phyloP scores from a whole-genome alignment of 1,140 invertebrate genomes.

The Choristoneura fumiferana region DNA sequence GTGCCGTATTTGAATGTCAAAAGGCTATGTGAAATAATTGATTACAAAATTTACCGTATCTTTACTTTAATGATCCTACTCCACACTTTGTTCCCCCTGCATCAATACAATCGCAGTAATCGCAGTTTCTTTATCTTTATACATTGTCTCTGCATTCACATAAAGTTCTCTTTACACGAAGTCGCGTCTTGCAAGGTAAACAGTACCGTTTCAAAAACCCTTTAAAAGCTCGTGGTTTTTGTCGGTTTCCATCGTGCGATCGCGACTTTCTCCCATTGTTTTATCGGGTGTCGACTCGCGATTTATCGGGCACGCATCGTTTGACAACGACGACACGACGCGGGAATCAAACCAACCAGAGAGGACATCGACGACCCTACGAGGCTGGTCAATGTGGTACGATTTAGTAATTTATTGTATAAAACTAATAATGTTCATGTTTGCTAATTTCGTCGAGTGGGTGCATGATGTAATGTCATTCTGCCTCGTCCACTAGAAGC shows the following conservation, averaged over 20 bases:
- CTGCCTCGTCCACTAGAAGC: too few relatives aligned
- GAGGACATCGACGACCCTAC: too few relatives aligned
- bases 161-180: not conserved
- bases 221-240: constrained; percentile 27
- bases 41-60: constrained; percentile 6
- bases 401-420: too few relatives aligned
- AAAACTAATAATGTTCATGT: too few relatives aligned
- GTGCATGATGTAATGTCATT: too few relatives aligned
- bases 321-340: constrained; percentile 49
- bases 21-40: not conserved
- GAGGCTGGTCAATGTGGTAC: too few relatives aligned
- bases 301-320: constrained; percentile 61
- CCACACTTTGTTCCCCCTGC: constrained; percentile 15
- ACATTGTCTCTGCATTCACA: constrained; percentile 1
- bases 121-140: not conserved
- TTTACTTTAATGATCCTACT: not conserved
- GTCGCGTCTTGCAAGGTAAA: constrained; percentile 5
- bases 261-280: constrained; percentile 66
- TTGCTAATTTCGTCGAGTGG: too few relatives aligned
- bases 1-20: not conserved
- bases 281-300: constrained; percentile 52
- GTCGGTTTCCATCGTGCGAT: constrained; percentile 12
- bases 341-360: constrained; percentile 41
- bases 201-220: constrained; percentile 19
- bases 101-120: not conserved